Percentiles rank a stretch among this genome's conserved stretches.
phyloP scores from a whole-genome alignment of 2,888 invertebrate genomes.

The Megamerina dolium region DNA sequence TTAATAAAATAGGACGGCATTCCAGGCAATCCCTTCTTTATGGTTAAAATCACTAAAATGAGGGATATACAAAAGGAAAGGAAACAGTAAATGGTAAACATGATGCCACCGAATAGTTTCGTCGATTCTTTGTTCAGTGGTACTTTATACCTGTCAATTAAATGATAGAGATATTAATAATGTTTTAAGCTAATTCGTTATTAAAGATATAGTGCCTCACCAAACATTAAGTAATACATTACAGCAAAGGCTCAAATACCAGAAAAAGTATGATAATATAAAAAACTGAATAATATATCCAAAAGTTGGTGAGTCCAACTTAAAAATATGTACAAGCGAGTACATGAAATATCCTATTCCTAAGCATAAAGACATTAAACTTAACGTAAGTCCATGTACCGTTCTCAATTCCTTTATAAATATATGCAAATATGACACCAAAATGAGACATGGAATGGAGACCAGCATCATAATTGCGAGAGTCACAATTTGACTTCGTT shows the following conservation, averaged over 20 bases:
- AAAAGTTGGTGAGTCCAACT: conserved; percentile 31
- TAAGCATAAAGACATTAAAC: conserved; percentile 41
- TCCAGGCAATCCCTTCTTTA: conserved; percentile 42
- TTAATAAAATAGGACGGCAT: conserved; percentile 48
- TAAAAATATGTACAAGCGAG: conserved; percentile 39
- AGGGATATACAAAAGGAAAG: conserved; percentile 37
- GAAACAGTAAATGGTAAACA: conserved; percentile 33
- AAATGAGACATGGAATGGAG: conserved; percentile 42
- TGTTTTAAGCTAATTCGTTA: too few relatives aligned
- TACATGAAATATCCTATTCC: conserved; percentile 43
- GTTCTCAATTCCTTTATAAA: conserved; percentile 35
- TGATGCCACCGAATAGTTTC: conserved; percentile 24
- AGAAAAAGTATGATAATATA: conserved; percentile 44
- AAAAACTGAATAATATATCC: conserved; percentile 47
- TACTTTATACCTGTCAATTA: conserved; percentile 32
- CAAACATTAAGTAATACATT: conserved; percentile 45
- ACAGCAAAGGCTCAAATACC: conserved; percentile 42
- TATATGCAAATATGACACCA: conserved; percentile 40
- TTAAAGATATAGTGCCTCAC: conserved; percentile 31
- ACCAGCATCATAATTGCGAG: conserved; percentile 42
- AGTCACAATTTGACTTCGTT: conserved; percentile 32
- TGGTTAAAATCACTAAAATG: conserved; percentile 38
- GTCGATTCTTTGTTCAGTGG: conserved; percentile 32
- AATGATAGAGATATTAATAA: too few relatives aligned
- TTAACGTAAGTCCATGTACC: conserved; percentile 43